Evolutionary conservation across 2,113 vertebrate species (phyloP).

Genomic region (Budorcas taxicolor): DNA sequence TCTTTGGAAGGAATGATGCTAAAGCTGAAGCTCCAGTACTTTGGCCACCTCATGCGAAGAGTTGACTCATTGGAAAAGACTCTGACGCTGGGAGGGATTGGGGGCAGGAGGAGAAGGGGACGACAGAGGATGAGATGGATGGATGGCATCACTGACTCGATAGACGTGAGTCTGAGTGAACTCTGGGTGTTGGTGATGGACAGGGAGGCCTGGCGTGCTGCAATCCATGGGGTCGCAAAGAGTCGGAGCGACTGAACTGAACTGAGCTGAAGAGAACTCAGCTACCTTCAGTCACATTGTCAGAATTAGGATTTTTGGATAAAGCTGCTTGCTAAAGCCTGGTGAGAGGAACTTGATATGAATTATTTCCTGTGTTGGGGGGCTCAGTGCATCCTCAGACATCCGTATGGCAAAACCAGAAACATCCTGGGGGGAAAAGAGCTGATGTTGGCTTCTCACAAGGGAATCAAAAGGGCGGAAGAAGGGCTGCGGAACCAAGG

Average conservation of each 20-base stretch:
- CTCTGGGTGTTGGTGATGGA: rapidly evolving
- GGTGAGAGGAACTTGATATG: not conserved
- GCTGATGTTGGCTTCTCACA: not conserved
- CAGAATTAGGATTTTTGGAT: not conserved
- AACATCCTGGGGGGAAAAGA: not conserved
- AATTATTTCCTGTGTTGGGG: not conserved
- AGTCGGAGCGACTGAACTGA: too few species aligned
- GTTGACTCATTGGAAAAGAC: too few species aligned
- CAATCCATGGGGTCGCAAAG: rapidly evolving
- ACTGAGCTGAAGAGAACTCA: not conserved
- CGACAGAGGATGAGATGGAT: too few species aligned
- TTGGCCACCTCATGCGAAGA: too few species aligned
- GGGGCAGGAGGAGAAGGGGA: too few species aligned
- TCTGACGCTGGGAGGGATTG: too few species aligned
- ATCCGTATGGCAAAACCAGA: not conserved
- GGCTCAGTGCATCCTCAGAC: not conserved
- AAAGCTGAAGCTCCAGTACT: too few species aligned
- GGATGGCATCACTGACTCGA: too few species aligned
- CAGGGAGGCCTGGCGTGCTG: too few species aligned
- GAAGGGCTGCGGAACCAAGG: not conserved
- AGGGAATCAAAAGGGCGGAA: not conserved
- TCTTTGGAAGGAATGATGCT: too few species aligned
- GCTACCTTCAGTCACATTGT: not conserved
- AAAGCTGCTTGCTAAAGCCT: not conserved
- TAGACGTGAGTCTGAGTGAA: too few species aligned